phyloP scores from a whole-genome alignment of 2,797 vertebrate genomes.

The Zalophus californianus region DNA sequence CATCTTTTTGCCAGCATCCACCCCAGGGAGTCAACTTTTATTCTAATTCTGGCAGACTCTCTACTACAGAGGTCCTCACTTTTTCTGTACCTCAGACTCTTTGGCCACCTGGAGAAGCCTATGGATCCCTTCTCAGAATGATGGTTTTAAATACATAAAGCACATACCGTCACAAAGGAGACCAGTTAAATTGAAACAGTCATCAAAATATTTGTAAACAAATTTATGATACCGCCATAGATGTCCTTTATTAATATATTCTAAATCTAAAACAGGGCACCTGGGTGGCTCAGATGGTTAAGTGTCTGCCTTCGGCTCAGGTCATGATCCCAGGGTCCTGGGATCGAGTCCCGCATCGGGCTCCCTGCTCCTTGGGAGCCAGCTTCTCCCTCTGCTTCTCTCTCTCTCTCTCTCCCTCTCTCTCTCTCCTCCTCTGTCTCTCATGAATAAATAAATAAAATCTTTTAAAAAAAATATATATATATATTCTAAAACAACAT shows the following conservation, averaged over 20 bases:
- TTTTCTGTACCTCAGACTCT: not conserved
- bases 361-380: too few relatives aligned
- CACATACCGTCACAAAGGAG: not conserved
- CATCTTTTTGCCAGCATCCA: not conserved
- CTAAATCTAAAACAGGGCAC: not conserved
- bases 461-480: too few relatives aligned
- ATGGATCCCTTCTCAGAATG: not conserved
- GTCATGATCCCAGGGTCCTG: too few relatives aligned
- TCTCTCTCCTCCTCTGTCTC: too few relatives aligned
- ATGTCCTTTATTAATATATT: not conserved
- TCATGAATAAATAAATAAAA: too few relatives aligned
- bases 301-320: too few relatives aligned
- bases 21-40: not conserved
- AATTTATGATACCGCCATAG: not conserved
- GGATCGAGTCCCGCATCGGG: too few relatives aligned
- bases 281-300: too few relatives aligned
- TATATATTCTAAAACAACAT: not conserved
- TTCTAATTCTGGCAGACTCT: not conserved
- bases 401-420: too few relatives aligned
- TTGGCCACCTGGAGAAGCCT: not conserved
- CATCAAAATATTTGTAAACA: not conserved
- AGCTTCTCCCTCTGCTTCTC: too few relatives aligned
- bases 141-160: conserved; percentile 2
- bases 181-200: not conserved
- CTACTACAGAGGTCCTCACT: not conserved